A percentile compares a stretch with the other conserved stretches of the same genome.
These are phyloP conservation scores for Drosophila mercatorum DNA, from an alignment of 2,888 invertebrate species.

Conservation along the genomic window DNA sequence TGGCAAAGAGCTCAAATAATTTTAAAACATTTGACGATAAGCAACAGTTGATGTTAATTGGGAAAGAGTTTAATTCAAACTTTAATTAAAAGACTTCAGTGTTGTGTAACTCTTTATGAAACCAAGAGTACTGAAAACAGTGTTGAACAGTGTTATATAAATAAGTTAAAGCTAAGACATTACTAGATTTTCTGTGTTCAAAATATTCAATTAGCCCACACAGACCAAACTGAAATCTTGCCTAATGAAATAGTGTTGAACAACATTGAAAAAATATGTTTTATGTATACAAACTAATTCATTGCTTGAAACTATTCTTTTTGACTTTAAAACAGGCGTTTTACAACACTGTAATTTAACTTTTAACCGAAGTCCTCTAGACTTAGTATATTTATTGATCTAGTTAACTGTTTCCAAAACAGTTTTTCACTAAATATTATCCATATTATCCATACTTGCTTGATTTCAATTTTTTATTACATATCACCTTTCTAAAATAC, in stretches of 20 bases:
- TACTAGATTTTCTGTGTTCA: not conserved
- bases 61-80: not conserved
- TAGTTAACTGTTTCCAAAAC: not conserved
- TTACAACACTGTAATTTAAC: not conserved
- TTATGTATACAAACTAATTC: too few species aligned
- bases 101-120: not conserved
- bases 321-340: not conserved
- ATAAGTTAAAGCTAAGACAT: not conserved
- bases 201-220: not conserved
- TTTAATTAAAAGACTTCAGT: not conserved
- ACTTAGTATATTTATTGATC: not conserved
- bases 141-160: not conserved
- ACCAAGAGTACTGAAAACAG: not conserved
- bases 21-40: not conserved
- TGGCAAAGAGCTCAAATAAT: not conserved
- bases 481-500: not conserved
- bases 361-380: not conserved
- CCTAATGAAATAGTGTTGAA: not conserved
- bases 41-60: not conserved
- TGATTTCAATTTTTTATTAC: too few species aligned
- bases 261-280: not conserved
- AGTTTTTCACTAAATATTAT: too few species aligned
- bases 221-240: not conserved
- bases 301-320: too few species aligned
- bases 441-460: too few species aligned